Conservation (phyloP, 2,797 vertebrate genomes). For the Myotis vivesi region DNA sequence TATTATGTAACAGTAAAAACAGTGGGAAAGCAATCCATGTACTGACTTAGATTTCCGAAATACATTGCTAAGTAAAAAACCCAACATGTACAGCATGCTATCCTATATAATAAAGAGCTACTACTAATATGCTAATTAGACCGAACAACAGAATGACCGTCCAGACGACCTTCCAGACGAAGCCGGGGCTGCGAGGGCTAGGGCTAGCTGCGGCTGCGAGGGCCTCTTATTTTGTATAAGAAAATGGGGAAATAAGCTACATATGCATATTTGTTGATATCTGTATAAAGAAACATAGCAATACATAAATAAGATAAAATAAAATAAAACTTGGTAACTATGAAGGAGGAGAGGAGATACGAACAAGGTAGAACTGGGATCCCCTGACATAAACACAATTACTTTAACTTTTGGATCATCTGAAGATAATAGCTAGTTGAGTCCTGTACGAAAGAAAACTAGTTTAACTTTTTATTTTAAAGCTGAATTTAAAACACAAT, state of each 20-base stretch:
- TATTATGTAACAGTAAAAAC: background rate
- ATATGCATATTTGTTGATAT: background rate
- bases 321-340: background rate
- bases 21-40: background rate
- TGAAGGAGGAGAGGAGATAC: background rate
- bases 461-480: constrained; percentile 12
- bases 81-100: background rate
- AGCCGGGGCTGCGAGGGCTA: no score
- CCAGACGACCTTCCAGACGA: no score
- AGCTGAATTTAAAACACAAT: background rate
- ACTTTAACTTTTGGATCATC: background rate
- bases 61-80: background rate
- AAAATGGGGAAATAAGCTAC: background rate
- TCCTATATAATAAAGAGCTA: no score
- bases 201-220: no score
- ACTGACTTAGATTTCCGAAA: background rate
- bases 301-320: background rate
- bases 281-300: background rate
- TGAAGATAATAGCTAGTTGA: background rate
- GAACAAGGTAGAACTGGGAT: background rate
- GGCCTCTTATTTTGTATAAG: background rate
- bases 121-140: no score
- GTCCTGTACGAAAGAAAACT: background rate
- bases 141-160: no score
- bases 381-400: background rate